These are phyloP conservation scores for Rhamnusium bicolor DNA, from an alignment of 2,888 invertebrate species.

Conservation along the genomic window DNA sequence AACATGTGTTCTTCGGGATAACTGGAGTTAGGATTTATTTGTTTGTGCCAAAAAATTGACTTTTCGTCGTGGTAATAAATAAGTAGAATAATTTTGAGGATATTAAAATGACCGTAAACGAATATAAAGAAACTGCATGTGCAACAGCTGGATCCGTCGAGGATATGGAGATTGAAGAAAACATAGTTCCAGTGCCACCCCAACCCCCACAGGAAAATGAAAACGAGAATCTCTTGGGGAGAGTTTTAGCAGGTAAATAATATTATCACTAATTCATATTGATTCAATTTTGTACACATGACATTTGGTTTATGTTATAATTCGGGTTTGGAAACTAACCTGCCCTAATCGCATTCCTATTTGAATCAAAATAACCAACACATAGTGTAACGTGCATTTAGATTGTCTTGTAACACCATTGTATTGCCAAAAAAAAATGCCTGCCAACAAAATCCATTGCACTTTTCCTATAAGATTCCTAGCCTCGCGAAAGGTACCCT, in stretches of 20 bases:
- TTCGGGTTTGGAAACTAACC: slow-evolving; percentile 29
- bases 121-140: slow-evolving; percentile 73
- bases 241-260: slow-evolving; percentile 75
- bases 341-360: slow-evolving; percentile 33
- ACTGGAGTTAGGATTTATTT: not conserved
- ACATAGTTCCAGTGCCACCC: slow-evolving; percentile 65
- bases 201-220: slow-evolving; percentile 61
- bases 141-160: slow-evolving; percentile 68
- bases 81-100: not conserved
- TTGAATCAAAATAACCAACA: not conserved
- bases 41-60: slow-evolving; percentile 7
- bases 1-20: not conserved
- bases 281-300: not conserved
- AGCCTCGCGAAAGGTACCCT: slow-evolving; percentile 41
- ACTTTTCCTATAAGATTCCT: slow-evolving; percentile 38
- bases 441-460: slow-evolving; percentile 27
- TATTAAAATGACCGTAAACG: slow-evolving; percentile 74
- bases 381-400: slow-evolving; percentile 14
- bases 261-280: not conserved
- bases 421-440: slow-evolving; percentile 24
- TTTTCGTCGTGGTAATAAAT: not conserved
- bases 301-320: not conserved
- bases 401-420: not conserved
- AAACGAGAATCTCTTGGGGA: slow-evolving; percentile 74
- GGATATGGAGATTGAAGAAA: slow-evolving; percentile 67